These are phyloP conservation scores for Uria aalge DNA, from an alignment of 2,113 vertebrate genomes.

Conservation along the genomic window DNA sequence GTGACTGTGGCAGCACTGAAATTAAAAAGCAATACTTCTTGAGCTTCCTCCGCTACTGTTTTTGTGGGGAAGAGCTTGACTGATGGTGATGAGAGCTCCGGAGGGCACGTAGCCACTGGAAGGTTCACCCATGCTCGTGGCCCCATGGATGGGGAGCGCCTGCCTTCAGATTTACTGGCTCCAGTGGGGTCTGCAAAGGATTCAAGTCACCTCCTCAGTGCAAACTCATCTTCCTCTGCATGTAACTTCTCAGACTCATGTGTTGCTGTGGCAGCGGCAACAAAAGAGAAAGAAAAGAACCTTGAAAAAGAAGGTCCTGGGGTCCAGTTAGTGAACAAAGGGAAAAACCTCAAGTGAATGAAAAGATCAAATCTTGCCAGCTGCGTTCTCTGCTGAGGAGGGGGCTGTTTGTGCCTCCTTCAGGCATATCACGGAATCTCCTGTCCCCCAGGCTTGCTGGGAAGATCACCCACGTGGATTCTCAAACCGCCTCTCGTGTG, in stretches of 20 bases:
- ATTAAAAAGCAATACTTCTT: not conserved
- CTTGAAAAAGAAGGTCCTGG: not conserved
- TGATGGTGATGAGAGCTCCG: not conserved
- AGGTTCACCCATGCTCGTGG: not conserved
- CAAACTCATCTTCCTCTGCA: not conserved
- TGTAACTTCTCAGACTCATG: not conserved
- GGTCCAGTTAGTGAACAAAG: not conserved
- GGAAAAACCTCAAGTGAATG: not conserved
- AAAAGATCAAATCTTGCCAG: not conserved
- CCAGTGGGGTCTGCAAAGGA: not conserved
- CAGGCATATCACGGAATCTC: not conserved
- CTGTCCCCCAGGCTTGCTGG: not conserved
- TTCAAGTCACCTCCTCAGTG: not conserved
- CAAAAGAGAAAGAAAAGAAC: not conserved
- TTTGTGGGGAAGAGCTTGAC: not conserved
- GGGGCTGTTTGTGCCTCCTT: not conserved
- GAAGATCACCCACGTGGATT: constrained; percentile 22
- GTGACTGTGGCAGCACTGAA: not conserved
- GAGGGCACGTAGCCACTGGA: not conserved
- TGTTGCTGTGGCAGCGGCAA: not conserved
- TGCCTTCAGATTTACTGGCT: not conserved
- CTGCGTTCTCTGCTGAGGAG: not conserved
- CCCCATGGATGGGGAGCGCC: not conserved
- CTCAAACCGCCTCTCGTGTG: not conserved
- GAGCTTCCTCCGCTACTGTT: not conserved